Evolutionary conservation across 2,888 invertebrate genomes (phyloP).

Genomic region (Drosophila maculinotata): DNA sequence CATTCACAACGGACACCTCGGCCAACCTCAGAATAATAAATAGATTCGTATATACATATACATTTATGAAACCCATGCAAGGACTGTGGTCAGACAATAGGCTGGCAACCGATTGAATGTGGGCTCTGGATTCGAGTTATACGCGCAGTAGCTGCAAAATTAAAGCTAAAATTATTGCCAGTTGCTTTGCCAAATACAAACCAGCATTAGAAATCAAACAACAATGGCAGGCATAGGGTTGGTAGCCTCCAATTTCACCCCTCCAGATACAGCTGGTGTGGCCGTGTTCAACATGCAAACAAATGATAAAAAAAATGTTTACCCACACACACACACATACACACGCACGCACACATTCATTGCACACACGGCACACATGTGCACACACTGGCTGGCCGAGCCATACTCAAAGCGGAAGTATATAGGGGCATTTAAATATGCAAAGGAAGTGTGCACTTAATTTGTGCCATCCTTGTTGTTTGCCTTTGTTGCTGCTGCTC

Average conservation of each 20-base stretch:
- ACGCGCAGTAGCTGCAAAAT: slow-evolving; percentile 18
- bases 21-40: slow-evolving; percentile 47
- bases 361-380: slow-evolving; percentile 40
- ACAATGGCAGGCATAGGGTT: slow-evolving; percentile 49
- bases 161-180: slow-evolving; percentile 59
- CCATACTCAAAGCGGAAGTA: slow-evolving; percentile 72
- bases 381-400: slow-evolving; percentile 38
- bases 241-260: slow-evolving; percentile 24
- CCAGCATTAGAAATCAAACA: slow-evolving; percentile 75
- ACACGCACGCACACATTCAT: slow-evolving; percentile 34
- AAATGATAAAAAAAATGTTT: slow-evolving; percentile 74
- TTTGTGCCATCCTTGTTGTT: slow-evolving; percentile 79
- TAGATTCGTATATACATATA: slow-evolving; percentile 25
- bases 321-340: slow-evolving; percentile 15
- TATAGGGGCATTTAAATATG: slow-evolving; percentile 81
- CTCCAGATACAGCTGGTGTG: slow-evolving; percentile 49
- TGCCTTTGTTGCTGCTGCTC: slow-evolving; percentile 53
- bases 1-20: slow-evolving; percentile 37
- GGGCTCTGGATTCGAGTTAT: background rate
- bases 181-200: slow-evolving; percentile 43
- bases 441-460: slow-evolving; percentile 80
- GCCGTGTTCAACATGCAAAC: slow-evolving; percentile 75
- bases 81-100: slow-evolving; percentile 2
- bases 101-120: slow-evolving; percentile 11
- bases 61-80: slow-evolving; percentile 35